Base-by-base conservation (phyloP, 2,113 vertebrate species). In the Typhlomys cinereus region DNA sequence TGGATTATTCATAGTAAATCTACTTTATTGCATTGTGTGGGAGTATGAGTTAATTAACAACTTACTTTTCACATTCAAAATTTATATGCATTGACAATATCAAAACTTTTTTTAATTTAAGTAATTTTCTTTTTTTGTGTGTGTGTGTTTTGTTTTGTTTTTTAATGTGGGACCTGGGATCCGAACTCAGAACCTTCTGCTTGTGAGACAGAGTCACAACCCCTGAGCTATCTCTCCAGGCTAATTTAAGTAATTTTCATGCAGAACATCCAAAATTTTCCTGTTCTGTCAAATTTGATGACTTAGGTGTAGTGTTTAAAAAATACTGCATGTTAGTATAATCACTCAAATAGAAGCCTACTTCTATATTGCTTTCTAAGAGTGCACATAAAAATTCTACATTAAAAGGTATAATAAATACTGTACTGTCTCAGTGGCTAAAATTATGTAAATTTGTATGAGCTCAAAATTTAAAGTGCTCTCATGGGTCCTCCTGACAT, bases 371-470 rank as follows among this genome's bases (percentile, higher is more conserved):
- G 0, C 5, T 86, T 95, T 91, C 50, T 62, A 64, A 62, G 41
- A 73, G n/a, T 85, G n/a, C 21, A 67, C 87, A 92, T 14, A 23
- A 61, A 90, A 76, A 61, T 88, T 1, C n/a, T 20, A 88, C 7
- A 86, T 97, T 91, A 78, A 41, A 89, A 64, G 52, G 29, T 87
- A 92, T 93, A 36, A 80, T 18, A 84, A 93, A 92, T 95, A 96
- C 29, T 95, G 48, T 95, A 96, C 29, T 95, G 48, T 94, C 36
- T 95, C 52, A 93, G 70, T 91, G 80, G 94, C 21, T 31, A 71
- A 23, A 91, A 91, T 92, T 92, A 82, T 69, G 46, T 80, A 89
- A 94, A 95, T 82, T 39, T 96, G 6, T 59, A 79, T 85, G 81
- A 82, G 54, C 85, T 88, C 48, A 95, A 97, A 96, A 31, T 83